A percentile compares a stretch with the other conserved stretches of the same genome.
phyloP scores from a whole-genome alignment of 2,113 vertebrate genomes.

The Aramus guarauna region DNA sequence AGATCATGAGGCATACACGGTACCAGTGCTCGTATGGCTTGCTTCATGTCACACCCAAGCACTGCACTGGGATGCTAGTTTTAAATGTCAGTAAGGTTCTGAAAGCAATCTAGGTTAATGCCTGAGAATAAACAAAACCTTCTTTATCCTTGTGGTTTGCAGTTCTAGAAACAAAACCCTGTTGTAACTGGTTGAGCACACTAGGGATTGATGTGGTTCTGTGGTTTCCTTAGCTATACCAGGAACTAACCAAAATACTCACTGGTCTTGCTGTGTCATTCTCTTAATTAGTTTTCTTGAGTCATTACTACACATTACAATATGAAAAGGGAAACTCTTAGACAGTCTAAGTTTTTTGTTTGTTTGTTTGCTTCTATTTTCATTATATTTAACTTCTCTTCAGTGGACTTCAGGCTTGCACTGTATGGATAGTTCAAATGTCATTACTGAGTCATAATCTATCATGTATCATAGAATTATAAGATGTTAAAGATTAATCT shows the following conservation, averaged over 20 bases:
- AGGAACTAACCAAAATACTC: conserved; percentile 34
- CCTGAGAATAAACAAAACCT: not conserved
- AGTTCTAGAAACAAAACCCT: conserved; percentile 25
- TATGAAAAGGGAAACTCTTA: not conserved
- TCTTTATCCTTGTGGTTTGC: conserved; percentile 17
- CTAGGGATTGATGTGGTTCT: conserved; percentile 60
- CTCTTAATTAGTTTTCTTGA: not conserved
- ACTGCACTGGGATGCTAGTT: not conserved
- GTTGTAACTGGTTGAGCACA: not conserved
- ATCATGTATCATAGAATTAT: not conserved
- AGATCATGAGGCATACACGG: not conserved
- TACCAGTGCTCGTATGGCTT: not conserved
- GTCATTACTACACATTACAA: not conserved
- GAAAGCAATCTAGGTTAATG: not conserved
- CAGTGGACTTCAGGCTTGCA: not conserved
- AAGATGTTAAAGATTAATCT: conserved; percentile 19
- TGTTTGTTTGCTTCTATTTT: not conserved
- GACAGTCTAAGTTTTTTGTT: not conserved
- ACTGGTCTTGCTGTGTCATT: not conserved
- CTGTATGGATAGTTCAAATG: not conserved
- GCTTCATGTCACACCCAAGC: not conserved
- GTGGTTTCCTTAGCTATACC: conserved; percentile 56
- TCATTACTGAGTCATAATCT: conserved; percentile 8
- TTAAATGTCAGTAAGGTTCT: not conserved
- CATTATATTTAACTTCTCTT: not conserved